A percentile compares a stretch with the other conserved stretches of the same genome.
phyloP scores from a whole-genome alignment of 2,113 vertebrate species.

The Dicerorhinus sumatrensis region DNA sequence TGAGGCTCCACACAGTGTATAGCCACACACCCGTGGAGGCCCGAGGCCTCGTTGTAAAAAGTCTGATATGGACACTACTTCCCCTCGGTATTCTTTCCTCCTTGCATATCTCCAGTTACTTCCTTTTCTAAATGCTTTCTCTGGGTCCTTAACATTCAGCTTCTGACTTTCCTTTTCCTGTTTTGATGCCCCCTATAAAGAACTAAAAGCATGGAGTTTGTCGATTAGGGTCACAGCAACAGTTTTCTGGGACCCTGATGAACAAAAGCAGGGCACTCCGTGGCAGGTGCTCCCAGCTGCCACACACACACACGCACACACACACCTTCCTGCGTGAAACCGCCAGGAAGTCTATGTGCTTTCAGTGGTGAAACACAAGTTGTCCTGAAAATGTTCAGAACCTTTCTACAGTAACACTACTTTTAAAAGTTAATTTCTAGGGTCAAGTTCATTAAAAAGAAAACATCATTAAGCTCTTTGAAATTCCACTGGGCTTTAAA shows the following conservation, averaged over 20 bases:
- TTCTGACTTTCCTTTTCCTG: not conserved
- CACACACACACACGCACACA: not conserved
- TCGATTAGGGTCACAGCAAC: not conserved
- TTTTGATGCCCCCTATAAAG: not conserved
- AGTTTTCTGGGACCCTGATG: not conserved
- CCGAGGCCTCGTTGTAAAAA: not conserved
- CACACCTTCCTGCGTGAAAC: not conserved
- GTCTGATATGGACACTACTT: not conserved
- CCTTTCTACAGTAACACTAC: conserved; percentile 69
- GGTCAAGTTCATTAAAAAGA: conserved; percentile 78
- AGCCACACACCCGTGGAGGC: fast-evolving
- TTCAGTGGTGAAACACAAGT: conserved; percentile 59
- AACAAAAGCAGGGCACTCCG: not conserved
- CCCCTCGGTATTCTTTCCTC: not conserved
- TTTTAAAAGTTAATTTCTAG: conserved; percentile 79
- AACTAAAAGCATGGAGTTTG: not conserved
- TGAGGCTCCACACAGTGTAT: fast-evolving
- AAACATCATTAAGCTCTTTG: conserved; percentile 81
- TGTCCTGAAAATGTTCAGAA: conserved; percentile 79
- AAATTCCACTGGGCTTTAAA: conserved; percentile 76
- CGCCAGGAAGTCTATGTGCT: not conserved
- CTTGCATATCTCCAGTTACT: not conserved
- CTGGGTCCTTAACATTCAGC: not conserved
- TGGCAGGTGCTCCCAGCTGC: not conserved
- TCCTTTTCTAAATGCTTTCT: not conserved